phyloP scores from a whole-genome alignment of 1,140 invertebrate species.

The Heliothis virescens region DNA sequence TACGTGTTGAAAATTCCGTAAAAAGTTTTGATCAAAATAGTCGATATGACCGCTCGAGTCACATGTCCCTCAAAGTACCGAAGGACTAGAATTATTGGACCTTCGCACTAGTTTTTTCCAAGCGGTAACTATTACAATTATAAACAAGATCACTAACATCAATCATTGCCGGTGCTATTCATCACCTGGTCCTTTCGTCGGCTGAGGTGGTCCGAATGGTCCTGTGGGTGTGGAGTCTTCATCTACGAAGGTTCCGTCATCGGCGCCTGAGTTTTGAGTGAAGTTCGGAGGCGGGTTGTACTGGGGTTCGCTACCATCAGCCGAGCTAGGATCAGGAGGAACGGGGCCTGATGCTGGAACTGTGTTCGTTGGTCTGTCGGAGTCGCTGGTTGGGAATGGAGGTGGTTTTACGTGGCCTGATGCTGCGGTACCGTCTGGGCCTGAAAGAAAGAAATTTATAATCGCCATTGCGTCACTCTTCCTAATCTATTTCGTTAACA shows the following conservation, averaged over 20 bases:
- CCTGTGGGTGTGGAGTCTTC: slow-evolving; percentile 70
- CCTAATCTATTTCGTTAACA: too few relatives aligned
- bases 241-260: slow-evolving; percentile 67
- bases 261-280: slow-evolving; percentile 57
- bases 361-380: slow-evolving; percentile 66
- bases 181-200: slow-evolving; percentile 83
- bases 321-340: slow-evolving; percentile 2
- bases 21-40: slow-evolving; percentile 39
- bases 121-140: slow-evolving; percentile 31
- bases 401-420: slow-evolving; percentile 85
- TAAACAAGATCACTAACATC: slow-evolving; percentile 81
- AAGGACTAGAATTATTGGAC: neutral
- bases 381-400: slow-evolving; percentile 71
- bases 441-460: slow-evolving; percentile 61
- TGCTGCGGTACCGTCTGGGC: slow-evolving; percentile 84
- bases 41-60: slow-evolving; percentile 27
- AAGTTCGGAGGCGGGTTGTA: slow-evolving; percentile 66
- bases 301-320: slow-evolving; percentile 32
- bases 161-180: slow-evolving; percentile 80
- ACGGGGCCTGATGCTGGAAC: slow-evolving; percentile 26
- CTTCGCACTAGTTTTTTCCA: neutral
- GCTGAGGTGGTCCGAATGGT: slow-evolving; percentile 69
- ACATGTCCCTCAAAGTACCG: neutral
- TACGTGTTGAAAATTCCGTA: slow-evolving; percentile 24
- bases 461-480: neutral